phyloP scores from a whole-genome alignment of 2,888 invertebrate species.

The Tillus elongatus region DNA sequence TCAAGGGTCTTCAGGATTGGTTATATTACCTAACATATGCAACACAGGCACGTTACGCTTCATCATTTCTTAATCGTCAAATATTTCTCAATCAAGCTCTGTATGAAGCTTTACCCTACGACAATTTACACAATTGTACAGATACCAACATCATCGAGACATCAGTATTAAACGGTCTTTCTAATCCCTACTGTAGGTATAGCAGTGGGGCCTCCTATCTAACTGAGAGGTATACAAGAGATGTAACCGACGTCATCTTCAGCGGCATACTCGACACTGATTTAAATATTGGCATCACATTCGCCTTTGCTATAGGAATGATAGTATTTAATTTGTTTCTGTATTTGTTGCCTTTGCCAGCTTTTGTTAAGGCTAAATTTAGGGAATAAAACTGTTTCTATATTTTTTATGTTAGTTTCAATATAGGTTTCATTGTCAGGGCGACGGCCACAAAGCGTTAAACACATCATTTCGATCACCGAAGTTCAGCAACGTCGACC shows the following conservation, averaged over 20 bases:
- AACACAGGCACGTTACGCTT: slow-evolving; percentile 71
- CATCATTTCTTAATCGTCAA: slow-evolving; percentile 63
- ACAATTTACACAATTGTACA: slow-evolving; percentile 49
- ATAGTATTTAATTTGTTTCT: slow-evolving; percentile 75
- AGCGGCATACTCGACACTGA: slow-evolving; percentile 58
- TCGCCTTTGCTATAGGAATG: slow-evolving; percentile 74
- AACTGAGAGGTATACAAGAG: slow-evolving; percentile 57
- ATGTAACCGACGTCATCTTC: slow-evolving; percentile 48
- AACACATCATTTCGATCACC: too few species aligned
- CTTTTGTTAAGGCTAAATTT: slow-evolving; percentile 79
- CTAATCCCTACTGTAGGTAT: slow-evolving; percentile 54
- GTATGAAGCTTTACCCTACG: slow-evolving; percentile 44
- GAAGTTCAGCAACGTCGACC: too few species aligned
- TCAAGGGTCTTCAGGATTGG: slow-evolving; percentile 73
- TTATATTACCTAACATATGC: slow-evolving; percentile 70
- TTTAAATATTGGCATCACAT: slow-evolving; percentile 71
- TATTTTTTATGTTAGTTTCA: too few species aligned
- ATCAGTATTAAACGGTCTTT: slow-evolving; percentile 42
- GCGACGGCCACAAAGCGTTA: too few species aligned
- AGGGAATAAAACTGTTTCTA: slow-evolving; percentile 49
- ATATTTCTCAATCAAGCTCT: slow-evolving; percentile 52
- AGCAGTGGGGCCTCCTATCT: slow-evolving; percentile 63
- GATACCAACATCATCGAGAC: slow-evolving; percentile 48
- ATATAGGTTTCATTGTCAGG: too few species aligned
- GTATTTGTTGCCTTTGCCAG: slow-evolving; percentile 76